Base-by-base conservation (phyloP, 2,113 vertebrate genomes). In the Dicrurus megarhynchus region DNA sequence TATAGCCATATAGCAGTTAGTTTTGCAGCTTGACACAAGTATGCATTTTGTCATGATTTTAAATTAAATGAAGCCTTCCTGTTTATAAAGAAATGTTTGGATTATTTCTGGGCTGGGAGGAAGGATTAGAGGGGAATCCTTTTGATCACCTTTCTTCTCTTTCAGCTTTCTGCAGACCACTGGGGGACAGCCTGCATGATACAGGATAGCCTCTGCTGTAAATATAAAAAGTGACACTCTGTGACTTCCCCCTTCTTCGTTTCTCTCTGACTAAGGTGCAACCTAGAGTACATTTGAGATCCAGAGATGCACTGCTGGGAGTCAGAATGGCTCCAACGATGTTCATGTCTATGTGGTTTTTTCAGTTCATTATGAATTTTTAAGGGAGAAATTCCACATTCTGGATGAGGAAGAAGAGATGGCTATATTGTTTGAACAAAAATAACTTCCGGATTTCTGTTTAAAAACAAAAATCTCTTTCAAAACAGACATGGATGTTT, bases 221-320 rank as follows among this genome's bases (percentile, higher is more conserved):
- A 84, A n/a, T 55, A 47, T 20, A 78, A 26, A 11, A 79, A 47
- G 16, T 37, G 46, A 56, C 50, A 91, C 61, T 59, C 12, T 1
- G 0, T 35, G 28, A 35, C 1, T 3, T 3, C 5, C 9, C 28
- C 7, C 21, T 46, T 17, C 57, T 88, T 44, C 0, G 0, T 59
- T 77, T 33, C 27, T 70, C 22, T 42, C 24, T 0, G 1, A 69
- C 8, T 42, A 77, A 86, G 39, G 44, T 74, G 52, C 33, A 55
- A 10, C 56, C 23, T 69, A 3, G 4, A 17, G 13, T 78, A 33
- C 50, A 59, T 22, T 0, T 81, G 33, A 41, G 42, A 59, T 70
- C 21, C 55, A 75, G 47, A 81, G 27, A 63, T 26, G 15, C 35
- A 63, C 21, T 13, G 52, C 71, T 18, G 11, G 39, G 19, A 77